Evolutionary conservation across 2,113 vertebrate species (phyloP), one percentile per base, ranked within the genome.

Genomic region (Myiagra hebetior): DNA sequence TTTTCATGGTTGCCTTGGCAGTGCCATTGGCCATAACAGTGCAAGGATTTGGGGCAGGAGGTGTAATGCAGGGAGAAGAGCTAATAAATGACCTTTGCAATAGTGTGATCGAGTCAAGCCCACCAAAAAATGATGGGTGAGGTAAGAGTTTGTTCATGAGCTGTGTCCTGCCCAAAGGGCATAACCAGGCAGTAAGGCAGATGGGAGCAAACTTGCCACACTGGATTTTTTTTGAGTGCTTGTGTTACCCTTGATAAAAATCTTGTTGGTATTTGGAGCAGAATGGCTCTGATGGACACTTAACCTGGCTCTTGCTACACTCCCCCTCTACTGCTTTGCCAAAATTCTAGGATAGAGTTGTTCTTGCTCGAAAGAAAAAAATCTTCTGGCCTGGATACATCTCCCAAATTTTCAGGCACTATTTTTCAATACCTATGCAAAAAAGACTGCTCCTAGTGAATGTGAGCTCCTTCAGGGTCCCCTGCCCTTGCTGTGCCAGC

Each of bases 161-260:
- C 85, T 27, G 31, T 30, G 73, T 93, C 50, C 85, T 93, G 49
- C 72, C 90, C 8, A 13, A 85, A 88, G 85, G 85, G 62, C 44
- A 49, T 27, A 75, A 78, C 44, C 44, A 3, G 52, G 31, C 47
- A 67, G 50, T 68, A 39, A 60, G 41, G 44, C n/a, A 85, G 64
- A 81, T 89, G 87, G 87, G 35, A 96, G 31, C 26, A 82, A 96
- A 95, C 94, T 94, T 93, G 90, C 88, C 84, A 78, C 53, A 8
- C 96, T 82, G 83, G 88, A 91, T 94, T 96, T 96, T 95, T 95
- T 78, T 89, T 2, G 53, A 94, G 60, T 75, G 92, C 37, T 92
- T 89, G 49, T 78, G 69, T 73, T 94, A 76, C 42, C 39, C 60
- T 56, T 21, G 76, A 93, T 92, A 84, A 91, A 93, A 86, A 96